phyloP scores from a whole-genome alignment of 2,888 invertebrate genomes.

The Orchestes rusci region DNA sequence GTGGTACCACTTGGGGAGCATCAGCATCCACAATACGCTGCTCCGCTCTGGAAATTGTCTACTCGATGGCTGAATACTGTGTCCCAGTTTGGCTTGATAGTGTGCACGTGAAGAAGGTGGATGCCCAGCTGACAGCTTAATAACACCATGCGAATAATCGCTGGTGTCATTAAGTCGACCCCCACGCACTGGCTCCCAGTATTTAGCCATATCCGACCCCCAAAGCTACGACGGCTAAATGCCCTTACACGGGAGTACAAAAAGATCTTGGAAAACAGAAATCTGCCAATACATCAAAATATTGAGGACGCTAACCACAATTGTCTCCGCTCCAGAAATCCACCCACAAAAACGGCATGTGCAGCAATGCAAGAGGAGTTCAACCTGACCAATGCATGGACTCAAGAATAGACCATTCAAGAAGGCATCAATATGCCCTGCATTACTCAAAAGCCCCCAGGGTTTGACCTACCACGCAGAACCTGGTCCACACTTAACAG shows the following conservation, averaged over 20 bases:
- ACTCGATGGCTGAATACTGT: not conserved
- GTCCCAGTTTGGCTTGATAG: not conserved
- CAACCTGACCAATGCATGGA: slow-evolving; percentile 1
- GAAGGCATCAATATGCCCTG: slow-evolving; percentile 2
- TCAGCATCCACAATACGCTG: not conserved
- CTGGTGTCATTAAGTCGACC: slow-evolving; percentile 3
- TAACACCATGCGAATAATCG: slow-evolving; percentile 3
- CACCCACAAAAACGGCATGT: slow-evolving; percentile 1
- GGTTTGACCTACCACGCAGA: slow-evolving; percentile 5
- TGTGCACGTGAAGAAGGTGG: not conserved
- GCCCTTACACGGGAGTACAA: slow-evolving; percentile 16
- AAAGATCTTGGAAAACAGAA: slow-evolving; percentile 16
- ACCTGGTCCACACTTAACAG: slow-evolving; percentile 2
- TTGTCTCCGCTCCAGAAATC: slow-evolving; percentile 6
- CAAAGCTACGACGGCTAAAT: slow-evolving; percentile 12
- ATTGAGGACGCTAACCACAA: slow-evolving; percentile 15
- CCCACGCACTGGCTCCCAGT: slow-evolving; percentile 5
- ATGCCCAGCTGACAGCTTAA: slow-evolving; percentile 5
- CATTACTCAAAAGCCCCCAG: not conserved
- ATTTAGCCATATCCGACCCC: not conserved
- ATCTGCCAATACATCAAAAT: slow-evolving; percentile 17
- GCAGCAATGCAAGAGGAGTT: not conserved
- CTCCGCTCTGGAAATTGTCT: not conserved
- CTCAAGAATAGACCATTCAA: slow-evolving; percentile 5
- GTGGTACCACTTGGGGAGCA: not conserved